Evolutionary conservation across 37 sponge, comb jelly and placozoan genomes (phyloP).

Genomic region (Cladorhizidae sp.): DNA sequence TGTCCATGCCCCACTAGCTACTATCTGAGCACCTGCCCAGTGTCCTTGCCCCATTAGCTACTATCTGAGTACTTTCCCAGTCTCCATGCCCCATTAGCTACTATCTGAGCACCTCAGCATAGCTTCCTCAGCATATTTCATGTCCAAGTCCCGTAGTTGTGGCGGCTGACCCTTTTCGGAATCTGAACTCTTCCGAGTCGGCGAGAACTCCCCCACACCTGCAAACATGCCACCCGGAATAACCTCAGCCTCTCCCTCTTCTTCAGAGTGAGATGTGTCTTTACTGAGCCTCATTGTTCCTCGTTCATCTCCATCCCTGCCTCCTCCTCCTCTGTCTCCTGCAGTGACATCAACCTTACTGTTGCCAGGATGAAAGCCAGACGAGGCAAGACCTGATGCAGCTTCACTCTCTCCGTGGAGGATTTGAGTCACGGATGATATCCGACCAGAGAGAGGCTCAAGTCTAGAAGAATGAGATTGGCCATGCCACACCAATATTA

Average conservation of each 20-base stretch:
- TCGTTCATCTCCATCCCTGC: too few relatives aligned
- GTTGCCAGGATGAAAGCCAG: not conserved
- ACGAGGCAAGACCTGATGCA: not conserved
- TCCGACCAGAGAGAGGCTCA: slow-evolving; percentile 49
- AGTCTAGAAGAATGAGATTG: slow-evolving; percentile 25
- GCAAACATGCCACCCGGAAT: slow-evolving; percentile 59
- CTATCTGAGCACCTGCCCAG: too few relatives aligned
- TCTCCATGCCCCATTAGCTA: too few relatives aligned
- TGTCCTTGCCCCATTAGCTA: too few relatives aligned
- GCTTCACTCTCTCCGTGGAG: not conserved
- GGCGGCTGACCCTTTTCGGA: not conserved
- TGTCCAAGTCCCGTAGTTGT: not conserved
- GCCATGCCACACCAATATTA: not conserved
- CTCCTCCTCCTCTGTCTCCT: not conserved
- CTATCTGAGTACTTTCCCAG: too few relatives aligned
- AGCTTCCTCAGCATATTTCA: slow-evolving; percentile 27
- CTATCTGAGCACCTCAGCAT: slow-evolving; percentile 52
- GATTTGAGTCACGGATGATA: slow-evolving; percentile 66
- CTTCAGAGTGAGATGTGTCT: not conserved
- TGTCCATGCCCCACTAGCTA: too few relatives aligned
- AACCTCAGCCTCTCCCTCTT: not conserved
- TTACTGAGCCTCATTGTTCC: too few relatives aligned
- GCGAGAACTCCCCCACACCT: slow-evolving; percentile 59
- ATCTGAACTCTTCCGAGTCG: slow-evolving; percentile 1
- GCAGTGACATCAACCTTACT: not conserved